Percentiles rank a stretch among this genome's conserved stretches.
Evolutionary conservation across 2,113 vertebrate species (phyloP).

Genomic region (Hiodon tergisus): DNA sequence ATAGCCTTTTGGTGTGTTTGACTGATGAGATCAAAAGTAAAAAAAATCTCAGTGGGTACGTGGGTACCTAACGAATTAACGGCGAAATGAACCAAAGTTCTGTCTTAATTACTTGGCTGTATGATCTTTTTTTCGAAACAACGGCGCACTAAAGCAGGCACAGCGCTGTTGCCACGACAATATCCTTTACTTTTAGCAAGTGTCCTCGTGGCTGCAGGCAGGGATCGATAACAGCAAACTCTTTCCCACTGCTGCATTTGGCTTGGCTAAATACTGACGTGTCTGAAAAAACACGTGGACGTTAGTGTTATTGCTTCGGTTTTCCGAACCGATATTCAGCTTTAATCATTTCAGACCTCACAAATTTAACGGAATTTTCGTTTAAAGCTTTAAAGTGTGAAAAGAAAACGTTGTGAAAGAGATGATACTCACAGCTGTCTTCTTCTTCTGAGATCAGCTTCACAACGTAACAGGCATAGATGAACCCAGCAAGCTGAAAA

Average conservation of each 20-base stretch:
- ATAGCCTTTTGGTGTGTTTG: too few relatives aligned
- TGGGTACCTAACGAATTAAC: too few relatives aligned
- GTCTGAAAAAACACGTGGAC: too few relatives aligned
- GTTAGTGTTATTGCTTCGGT: too few relatives aligned
- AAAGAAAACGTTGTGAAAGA: neutral
- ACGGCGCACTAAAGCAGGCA: too few relatives aligned
- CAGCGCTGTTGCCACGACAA: too few relatives aligned
- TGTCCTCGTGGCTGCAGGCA: conserved; percentile 14
- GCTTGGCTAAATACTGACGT: conserved; percentile 18
- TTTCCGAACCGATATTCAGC: too few relatives aligned
- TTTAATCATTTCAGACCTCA: neutral
- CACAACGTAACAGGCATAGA: conserved; percentile 98
- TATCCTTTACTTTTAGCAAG: conserved; percentile 6
- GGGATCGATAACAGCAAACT: conserved; percentile 40
- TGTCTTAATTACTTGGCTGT: conserved; percentile 26
- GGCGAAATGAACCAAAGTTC: neutral
- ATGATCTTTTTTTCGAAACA: conserved; percentile 9
- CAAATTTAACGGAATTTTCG: too few relatives aligned
- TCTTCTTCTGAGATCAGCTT: conserved; percentile 99
- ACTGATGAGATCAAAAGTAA: too few relatives aligned
- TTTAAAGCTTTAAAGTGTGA: too few relatives aligned
- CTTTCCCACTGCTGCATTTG: conserved; percentile 25
- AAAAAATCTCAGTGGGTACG: too few relatives aligned
- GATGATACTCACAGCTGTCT: conserved; percentile 92
- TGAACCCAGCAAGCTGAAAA: conserved; percentile 89